These are phyloP conservation scores for Apomyelois bistriatella DNA, from an alignment of 2,888 invertebrate species.

Conservation along the genomic window DNA sequence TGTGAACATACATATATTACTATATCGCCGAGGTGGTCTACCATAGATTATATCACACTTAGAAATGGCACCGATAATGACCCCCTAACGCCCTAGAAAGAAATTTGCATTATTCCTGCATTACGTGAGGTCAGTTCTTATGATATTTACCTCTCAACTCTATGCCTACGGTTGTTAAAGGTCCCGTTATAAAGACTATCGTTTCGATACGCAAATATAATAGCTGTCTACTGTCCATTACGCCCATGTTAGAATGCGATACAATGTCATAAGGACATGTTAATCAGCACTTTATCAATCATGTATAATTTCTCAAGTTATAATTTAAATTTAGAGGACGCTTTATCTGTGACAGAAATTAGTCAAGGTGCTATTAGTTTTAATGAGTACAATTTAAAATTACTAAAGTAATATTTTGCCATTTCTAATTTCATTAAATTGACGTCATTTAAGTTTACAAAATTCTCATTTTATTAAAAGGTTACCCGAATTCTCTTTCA, in stretches of 20 bases:
- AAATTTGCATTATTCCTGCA: constrained; percentile 27
- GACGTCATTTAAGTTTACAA: too few species aligned
- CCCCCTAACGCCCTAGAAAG: constrained; percentile 13
- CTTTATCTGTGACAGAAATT: too few species aligned
- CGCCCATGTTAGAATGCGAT: constrained; percentile 24
- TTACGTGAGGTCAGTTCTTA: constrained; percentile 36
- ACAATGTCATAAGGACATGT: constrained; percentile 7
- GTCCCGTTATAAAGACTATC: constrained; percentile 55
- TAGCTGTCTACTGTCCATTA: constrained; percentile 41
- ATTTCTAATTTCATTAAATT: too few species aligned
- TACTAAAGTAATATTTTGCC: too few species aligned
- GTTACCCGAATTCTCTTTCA: too few species aligned
- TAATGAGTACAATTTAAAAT: too few species aligned
- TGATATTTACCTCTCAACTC: constrained; percentile 53
- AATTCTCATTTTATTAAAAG: too few species aligned
- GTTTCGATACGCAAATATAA: constrained; percentile 44
- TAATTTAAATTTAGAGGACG: too few species aligned
- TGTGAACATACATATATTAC: neutral
- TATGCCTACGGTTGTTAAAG: constrained; percentile 43
- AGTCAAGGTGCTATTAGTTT: too few species aligned
- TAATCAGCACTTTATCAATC: too few species aligned
- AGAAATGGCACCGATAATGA: constrained; percentile 16
- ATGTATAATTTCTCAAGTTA: too few species aligned
- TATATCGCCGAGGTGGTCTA: neutral
- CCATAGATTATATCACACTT: neutral